Base-by-base conservation (phyloP, 2,113 vertebrate species). In the Chlorocebus sabaeus region DNA sequence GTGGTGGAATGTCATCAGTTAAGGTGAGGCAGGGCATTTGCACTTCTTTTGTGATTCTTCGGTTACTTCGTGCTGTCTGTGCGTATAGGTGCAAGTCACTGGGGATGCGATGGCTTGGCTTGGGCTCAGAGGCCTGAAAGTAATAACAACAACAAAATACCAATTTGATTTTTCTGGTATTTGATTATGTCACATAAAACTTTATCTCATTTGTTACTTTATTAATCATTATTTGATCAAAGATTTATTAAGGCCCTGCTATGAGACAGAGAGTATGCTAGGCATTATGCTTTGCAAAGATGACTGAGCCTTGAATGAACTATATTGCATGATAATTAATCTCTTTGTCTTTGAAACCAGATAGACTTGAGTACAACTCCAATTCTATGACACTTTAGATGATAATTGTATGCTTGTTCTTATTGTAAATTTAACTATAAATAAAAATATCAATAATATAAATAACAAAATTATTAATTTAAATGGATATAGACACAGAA, bases 261-360 rank as follows among this genome's bases (percentile, higher is more conserved):
- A 3, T 17, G 1, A 55, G 12, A 18, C 6, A 48, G 8, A 5
- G 1, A 64, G 3, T 75, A 45, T 55, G 2, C 2, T 75, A 75
- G 9, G 30, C 18, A 38, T 64, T 18, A 43, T 64, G 22, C 3
- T 92, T 35, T 43, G 40, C 27, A n/a, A 84, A 67, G 35, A 80
- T 55, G 12, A 52, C 4, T 17, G 16, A 32, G 22, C 7, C 1
- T 17, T 59, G 40, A 59, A 73, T 9, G 3, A 92, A 55, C 2
- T 35, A 30, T 59, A 79, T 45, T 61, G 1, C 8, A 61, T 6
- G 16, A 35, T 55, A 79, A 13, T 57, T 64, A 61, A 43, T 52
- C 1, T 40, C 45, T 67, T 16, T 89, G 22, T 35, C 52, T 93
- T 43, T 94, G 35, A 85, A 94, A 55, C 18, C 6, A 45, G 38